phyloP scores from a whole-genome alignment of 2,113 vertebrate species.

The Zosterops hypoxanthus region DNA sequence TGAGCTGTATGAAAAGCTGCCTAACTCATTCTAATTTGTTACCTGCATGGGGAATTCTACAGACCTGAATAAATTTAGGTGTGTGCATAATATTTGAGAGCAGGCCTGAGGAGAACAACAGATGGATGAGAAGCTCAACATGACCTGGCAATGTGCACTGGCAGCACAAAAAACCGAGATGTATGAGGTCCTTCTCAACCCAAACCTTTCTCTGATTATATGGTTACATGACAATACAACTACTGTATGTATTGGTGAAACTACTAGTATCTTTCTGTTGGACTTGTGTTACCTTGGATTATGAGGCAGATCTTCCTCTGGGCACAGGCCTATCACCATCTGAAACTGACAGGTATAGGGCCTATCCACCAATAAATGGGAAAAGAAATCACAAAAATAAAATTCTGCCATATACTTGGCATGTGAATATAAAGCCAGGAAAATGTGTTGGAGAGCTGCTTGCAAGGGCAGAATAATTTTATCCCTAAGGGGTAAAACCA shows the following conservation, averaged over 20 bases:
- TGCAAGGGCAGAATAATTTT: background rate
- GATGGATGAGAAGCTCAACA: background rate
- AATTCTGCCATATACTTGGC: background rate
- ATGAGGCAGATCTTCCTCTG: background rate
- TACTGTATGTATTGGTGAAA: background rate
- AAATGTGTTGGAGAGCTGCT: background rate
- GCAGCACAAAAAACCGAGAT: background rate
- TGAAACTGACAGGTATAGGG: background rate
- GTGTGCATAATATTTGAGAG: background rate
- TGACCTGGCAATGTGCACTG: background rate
- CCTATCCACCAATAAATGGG: background rate
- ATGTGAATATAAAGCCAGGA: background rate
- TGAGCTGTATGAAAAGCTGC: background rate
- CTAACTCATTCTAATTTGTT: background rate
- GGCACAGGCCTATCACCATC: background rate
- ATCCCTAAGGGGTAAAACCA: background rate
- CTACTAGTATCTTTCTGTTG: background rate
- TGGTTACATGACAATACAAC: background rate
- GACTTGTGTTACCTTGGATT: background rate
- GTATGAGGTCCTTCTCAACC: background rate
- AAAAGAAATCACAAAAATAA: background rate
- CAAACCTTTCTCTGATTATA: background rate
- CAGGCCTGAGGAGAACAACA: background rate
- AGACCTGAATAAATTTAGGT: background rate
- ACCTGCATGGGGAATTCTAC: background rate